phyloP scores from a whole-genome alignment of 1,140 invertebrate genomes.

The Rhizoglyphus robini region DNA sequence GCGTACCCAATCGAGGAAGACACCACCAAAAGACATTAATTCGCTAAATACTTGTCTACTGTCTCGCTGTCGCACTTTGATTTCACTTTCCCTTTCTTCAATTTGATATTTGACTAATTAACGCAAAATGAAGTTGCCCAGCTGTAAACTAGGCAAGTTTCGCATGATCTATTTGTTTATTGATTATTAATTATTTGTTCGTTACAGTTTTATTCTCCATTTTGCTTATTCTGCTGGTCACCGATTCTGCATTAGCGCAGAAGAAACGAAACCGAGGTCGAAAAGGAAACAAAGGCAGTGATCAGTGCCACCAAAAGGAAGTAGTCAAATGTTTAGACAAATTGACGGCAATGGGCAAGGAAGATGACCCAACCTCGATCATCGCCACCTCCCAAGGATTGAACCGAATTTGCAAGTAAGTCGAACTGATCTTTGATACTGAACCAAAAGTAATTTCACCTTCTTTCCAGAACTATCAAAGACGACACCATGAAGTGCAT shows the following conservation, averaged over 20 bases:
- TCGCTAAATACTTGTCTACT: no score
- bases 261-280: background rate
- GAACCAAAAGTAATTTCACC: background rate
- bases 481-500: constrained; percentile 18
- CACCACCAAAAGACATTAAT: no score
- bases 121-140: constrained; percentile 3
- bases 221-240: background rate
- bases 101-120: no score
- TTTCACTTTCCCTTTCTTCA: no score
- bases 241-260: background rate
- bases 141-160: constrained; percentile 4
- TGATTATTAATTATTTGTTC: background rate
- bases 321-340: constrained; percentile 17
- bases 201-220: background rate
- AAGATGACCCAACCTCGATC: constrained; percentile 17
- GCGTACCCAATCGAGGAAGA: no score
- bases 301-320: constrained; percentile 19
- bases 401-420: constrained; percentile 20
- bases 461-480: constrained; percentile 11
- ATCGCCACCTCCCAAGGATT: constrained; percentile 11
- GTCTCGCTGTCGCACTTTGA: no score
- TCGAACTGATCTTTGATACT: background rate
- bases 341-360: constrained; percentile 8
- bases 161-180: background rate
- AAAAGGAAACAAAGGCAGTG: background rate